These are phyloP conservation scores for Diachasma alloeum DNA, from an alignment of 1,140 invertebrate species.

Conservation along the genomic window DNA sequence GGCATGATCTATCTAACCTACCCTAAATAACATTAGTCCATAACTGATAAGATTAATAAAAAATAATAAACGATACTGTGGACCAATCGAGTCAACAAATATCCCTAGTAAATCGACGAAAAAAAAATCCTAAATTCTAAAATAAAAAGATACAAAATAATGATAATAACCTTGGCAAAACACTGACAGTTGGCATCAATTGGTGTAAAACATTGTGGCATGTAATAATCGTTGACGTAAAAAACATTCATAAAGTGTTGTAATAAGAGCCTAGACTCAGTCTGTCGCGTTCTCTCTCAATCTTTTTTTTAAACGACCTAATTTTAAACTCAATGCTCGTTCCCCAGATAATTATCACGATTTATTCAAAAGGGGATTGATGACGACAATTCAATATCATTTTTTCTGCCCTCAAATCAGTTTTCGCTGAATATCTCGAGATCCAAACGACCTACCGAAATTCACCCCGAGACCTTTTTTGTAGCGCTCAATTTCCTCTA, in stretches of 20 bases:
- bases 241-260: neutral
- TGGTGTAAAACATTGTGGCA: neutral
- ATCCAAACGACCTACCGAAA: neutral
- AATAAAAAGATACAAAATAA: constrained; percentile 1
- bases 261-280: constrained; percentile 10
- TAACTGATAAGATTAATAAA: neutral
- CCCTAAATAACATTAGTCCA: neutral
- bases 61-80: neutral
- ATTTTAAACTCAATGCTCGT: neutral
- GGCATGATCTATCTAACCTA: neutral
- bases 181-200: constrained; percentile 5
- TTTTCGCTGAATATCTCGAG: neutral
- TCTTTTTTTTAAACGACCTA: neutral
- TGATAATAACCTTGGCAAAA: constrained; percentile 2
- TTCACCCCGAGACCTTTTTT: too few relatives aligned
- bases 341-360: neutral
- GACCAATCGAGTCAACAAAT: neutral
- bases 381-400: neutral
- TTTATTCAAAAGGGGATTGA: neutral
- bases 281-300: constrained; percentile 14
- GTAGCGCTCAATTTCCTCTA: too few relatives aligned
- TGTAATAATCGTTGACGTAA: neutral
- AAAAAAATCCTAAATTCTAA: neutral
- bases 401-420: neutral
- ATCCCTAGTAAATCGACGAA: neutral